These are phyloP conservation scores for Phengaris alcon DNA, from an alignment of 2,888 invertebrate species.

Conservation along the genomic window DNA sequence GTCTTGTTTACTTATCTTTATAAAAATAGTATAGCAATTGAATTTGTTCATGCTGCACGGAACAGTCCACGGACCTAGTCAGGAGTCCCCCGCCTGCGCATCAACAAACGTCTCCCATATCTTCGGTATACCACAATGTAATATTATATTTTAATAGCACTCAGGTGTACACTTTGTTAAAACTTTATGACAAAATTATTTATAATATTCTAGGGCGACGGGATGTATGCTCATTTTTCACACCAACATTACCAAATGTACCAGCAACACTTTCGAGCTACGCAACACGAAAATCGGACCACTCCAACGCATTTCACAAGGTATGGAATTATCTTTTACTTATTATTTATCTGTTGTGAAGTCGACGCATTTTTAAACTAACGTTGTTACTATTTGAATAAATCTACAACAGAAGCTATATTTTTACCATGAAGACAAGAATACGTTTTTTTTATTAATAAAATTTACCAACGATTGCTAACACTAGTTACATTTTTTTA, in stretches of 20 bases:
- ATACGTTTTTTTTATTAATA: too few relatives aligned
- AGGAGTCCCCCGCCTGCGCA: slow-evolving; percentile 92
- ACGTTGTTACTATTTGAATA: too few relatives aligned
- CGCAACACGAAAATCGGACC: slow-evolving; percentile 68
- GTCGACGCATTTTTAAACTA: too few relatives aligned
- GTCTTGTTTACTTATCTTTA: slow-evolving; percentile 17
- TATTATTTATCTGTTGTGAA: too few relatives aligned
- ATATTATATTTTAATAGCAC: slow-evolving; percentile 40
- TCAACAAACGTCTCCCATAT: slow-evolving; percentile 87
- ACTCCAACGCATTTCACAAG: slow-evolving; percentile 66
- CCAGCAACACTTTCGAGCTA: slow-evolving; percentile 73
- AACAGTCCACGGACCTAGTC: slow-evolving; percentile 81
- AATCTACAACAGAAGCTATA: too few relatives aligned
- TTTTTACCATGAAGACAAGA: too few relatives aligned
- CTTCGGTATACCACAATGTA: slow-evolving; percentile 80
- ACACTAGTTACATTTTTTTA: too few relatives aligned
- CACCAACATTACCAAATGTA: slow-evolving; percentile 77
- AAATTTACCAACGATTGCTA: too few relatives aligned
- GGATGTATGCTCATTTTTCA: slow-evolving; percentile 74
- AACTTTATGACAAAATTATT: background rate
- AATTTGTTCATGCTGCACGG: slow-evolving; percentile 64
- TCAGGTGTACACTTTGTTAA: background rate
- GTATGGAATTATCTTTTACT: slow-evolving; percentile 43
- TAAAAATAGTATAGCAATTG: slow-evolving; percentile 37
- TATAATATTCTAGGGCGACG: slow-evolving; percentile 62